Evolutionary conservation across 2,797 vertebrate species (phyloP).

Genomic region (Monodelphis domestica): DNA sequence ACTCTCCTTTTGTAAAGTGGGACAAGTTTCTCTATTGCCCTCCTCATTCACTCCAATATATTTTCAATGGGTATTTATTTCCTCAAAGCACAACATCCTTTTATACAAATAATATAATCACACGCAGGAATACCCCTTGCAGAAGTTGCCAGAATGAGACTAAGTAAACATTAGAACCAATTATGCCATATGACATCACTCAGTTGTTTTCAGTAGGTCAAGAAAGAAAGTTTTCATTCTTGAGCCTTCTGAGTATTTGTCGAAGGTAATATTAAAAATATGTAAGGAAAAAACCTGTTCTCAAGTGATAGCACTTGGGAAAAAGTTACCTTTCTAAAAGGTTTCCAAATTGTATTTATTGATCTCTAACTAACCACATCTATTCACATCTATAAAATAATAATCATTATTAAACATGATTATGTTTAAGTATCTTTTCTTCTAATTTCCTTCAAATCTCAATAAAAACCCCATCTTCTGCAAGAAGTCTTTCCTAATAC

Average conservation of each 20-base stretch:
- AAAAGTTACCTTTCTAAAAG: conserved; percentile 23
- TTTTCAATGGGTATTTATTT: conserved; percentile 44
- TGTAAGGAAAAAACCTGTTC: conserved; percentile 27
- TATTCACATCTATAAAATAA: not conserved
- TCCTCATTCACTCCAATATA: not conserved
- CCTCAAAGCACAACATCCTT: not conserved
- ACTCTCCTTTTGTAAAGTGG: conserved; percentile 22
- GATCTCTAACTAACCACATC: conserved; percentile 11
- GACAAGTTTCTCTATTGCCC: conserved; percentile 29
- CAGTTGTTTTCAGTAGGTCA: not conserved
- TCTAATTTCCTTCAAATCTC: not conserved
- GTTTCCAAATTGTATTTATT: conserved; percentile 6
- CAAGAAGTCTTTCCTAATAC: not conserved
- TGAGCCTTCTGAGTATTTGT: not conserved
- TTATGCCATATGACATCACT: not conserved
- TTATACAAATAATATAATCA: conserved; percentile 22
- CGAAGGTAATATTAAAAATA: conserved; percentile 26
- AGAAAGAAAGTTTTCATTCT: conserved; percentile 9
- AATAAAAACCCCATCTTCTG: not conserved
- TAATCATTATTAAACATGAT: not conserved
- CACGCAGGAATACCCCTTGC: not conserved
- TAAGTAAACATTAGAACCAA: not conserved
- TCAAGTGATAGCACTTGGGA: not conserved
- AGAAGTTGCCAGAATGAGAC: not conserved
- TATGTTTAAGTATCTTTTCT: not conserved